phyloP scores from a whole-genome alignment of 1,140 invertebrate genomes.

The Ptiloglossa arizonensis region DNA sequence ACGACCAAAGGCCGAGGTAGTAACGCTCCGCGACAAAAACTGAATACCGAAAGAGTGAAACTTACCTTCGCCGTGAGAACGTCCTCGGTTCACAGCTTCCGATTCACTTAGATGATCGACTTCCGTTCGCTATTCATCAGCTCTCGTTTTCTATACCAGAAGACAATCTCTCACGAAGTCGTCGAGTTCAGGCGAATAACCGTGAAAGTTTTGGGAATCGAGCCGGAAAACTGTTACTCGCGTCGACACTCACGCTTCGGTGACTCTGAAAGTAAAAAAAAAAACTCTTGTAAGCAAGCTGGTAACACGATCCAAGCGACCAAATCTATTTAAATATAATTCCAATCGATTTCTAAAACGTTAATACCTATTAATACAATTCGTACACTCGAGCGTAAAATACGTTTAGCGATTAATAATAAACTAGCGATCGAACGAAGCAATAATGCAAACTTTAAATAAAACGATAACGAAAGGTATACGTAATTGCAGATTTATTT shows the following conservation, averaged over 20 bases:
- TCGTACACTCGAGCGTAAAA: too few relatives aligned
- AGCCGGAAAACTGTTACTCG: constrained; percentile 47
- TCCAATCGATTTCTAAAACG: not conserved
- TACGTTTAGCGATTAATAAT: too few relatives aligned
- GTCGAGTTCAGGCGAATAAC: constrained; percentile 43
- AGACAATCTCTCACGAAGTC: constrained; percentile 55
- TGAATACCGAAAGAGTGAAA: constrained; percentile 9
- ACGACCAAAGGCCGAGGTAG: not conserved
- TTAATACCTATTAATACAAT: too few relatives aligned
- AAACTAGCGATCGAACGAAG: too few relatives aligned
- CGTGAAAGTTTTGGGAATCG: constrained; percentile 61
- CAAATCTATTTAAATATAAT: not conserved
- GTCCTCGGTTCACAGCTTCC: constrained; percentile 58
- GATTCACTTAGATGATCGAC: constrained; percentile 57
- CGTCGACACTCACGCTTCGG: constrained; percentile 43
- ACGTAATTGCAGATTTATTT: too few relatives aligned
- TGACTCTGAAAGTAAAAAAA: constrained; percentile 38
- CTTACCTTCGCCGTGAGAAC: constrained; percentile 52
- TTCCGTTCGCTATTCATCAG: constrained; percentile 51
- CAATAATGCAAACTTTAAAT: too few relatives aligned
- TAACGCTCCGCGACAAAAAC: not conserved
- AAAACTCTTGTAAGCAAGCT: not conserved
- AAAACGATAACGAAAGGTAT: too few relatives aligned
- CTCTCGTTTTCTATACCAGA: constrained; percentile 33
- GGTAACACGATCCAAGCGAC: not conserved